Percentiles rank a stretch among this genome's conserved stretches.
Conservation (phyloP, 2,888 invertebrate genomes). For the Campoletis raptor region DNA sequence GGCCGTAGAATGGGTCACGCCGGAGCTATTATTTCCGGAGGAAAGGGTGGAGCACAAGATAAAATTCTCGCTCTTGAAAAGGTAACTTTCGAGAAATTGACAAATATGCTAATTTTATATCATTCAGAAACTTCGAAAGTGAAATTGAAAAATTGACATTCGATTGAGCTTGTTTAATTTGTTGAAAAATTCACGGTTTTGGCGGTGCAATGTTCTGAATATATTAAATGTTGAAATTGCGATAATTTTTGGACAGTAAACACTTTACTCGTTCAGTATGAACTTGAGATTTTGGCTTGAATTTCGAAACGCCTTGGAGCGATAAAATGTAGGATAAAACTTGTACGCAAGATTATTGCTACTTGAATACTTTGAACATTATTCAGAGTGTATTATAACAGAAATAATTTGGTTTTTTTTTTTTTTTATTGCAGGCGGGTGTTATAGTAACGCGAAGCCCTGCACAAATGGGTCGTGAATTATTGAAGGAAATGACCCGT, state of each 20-base stretch:
- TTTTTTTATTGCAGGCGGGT: conserved; percentile 88
- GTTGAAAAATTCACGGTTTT: too few relatives aligned
- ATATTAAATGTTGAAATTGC: background rate
- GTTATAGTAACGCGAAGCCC: conserved; percentile 98
- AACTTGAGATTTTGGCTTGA: background rate
- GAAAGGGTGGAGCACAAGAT: conserved; percentile 98
- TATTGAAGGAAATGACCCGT: conserved; percentile 95
- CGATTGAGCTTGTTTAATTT: background rate
- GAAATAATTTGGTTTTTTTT: conserved; percentile 3
- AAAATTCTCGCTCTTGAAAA: conserved; percentile 98
- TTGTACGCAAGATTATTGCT: background rate
- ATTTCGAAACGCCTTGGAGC: background rate
- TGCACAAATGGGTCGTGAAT: conserved; percentile 97
- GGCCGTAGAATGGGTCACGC: conserved; percentile 99
- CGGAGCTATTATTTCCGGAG: conserved; percentile 99
- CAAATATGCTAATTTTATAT: background rate
- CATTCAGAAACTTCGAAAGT: background rate
- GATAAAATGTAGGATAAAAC: background rate
- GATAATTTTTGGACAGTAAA: background rate
- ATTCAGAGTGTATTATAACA: conserved; percentile 24
- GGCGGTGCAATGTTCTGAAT: too few relatives aligned
- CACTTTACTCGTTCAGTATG: background rate
- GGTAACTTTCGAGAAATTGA: conserved; percentile 77
- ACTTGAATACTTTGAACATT: background rate
- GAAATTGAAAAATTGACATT: conserved; percentile 2